Conservation (phyloP, 2,888 invertebrate genomes). For the Drosophila pegasa region DNA sequence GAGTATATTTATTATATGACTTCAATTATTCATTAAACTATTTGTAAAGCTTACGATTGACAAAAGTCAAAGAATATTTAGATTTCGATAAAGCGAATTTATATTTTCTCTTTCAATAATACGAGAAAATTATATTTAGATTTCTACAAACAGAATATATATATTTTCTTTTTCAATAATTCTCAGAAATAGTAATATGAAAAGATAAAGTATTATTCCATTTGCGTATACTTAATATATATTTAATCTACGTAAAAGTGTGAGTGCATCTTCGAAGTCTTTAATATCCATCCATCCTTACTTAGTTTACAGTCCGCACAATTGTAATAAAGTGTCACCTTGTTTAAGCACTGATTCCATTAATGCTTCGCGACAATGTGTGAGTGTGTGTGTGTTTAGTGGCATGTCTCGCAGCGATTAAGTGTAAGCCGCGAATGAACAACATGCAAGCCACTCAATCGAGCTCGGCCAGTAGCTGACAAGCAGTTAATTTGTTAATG, state of each 20-base stretch:
- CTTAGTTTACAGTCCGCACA: not conserved
- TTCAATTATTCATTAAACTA: no score
- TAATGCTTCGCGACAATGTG: not conserved
- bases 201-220: no score
- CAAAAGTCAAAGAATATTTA: no score
- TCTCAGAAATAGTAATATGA: no score
- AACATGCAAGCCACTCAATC: not conserved
- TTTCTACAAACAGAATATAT: no score
- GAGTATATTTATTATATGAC: no score
- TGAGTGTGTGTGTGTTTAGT: not conserved
- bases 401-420: not conserved
- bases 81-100: no score
- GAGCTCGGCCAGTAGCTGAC: not conserved
- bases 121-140: no score
- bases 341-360: not conserved
- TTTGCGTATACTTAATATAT: not conserved
- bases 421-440: not conserved
- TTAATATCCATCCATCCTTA: not conserved
- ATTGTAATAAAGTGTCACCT: not conserved
- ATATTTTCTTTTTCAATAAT: no score
- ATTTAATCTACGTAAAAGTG: not conserved
- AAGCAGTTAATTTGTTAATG: slow-evolving; percentile 32
- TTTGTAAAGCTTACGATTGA: no score
- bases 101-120: no score
- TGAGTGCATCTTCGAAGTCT: not conserved